phyloP scores from a whole-genome alignment of 2,113 vertebrate genomes.

The Puntigrus tetrazona region DNA sequence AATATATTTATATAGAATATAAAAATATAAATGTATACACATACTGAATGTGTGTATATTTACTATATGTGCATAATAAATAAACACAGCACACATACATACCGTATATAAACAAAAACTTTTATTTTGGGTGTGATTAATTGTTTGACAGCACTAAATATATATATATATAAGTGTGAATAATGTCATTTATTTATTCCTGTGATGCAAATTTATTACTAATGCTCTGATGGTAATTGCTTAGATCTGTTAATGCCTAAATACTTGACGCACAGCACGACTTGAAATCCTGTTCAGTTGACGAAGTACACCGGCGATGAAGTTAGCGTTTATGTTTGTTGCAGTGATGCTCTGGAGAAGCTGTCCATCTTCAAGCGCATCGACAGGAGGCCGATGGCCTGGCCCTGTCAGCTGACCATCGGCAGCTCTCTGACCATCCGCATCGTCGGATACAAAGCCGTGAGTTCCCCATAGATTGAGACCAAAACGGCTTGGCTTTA shows the following conservation, averaged over 20 bases:
- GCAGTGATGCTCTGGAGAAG: slow-evolving; percentile 85
- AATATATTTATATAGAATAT: no score
- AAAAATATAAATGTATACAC: no score
- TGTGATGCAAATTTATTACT: no score
- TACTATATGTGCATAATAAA: no score
- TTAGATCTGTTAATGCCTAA: not conserved
- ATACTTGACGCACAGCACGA: not conserved
- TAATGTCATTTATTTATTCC: no score
- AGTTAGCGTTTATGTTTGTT: slow-evolving; percentile 21
- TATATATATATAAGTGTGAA: no score
- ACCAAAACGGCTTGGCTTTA: not conserved
- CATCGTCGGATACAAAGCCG: slow-evolving; percentile 91
- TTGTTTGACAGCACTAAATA: no score
- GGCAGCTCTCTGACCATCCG: slow-evolving; percentile 87
- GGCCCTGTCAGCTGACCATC: slow-evolving; percentile 91
- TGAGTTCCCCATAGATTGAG: slow-evolving; percentile 69
- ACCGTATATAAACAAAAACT: no score
- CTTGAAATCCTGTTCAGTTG: not conserved
- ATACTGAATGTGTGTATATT: no score
- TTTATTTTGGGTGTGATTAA: no score
- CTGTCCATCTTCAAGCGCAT: slow-evolving; percentile 88
- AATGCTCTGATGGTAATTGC: not conserved
- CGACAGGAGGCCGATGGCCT: slow-evolving; percentile 78
- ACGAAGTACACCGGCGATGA: not conserved
- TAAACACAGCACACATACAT: no score